Evolutionary conservation across 1,140 invertebrate species (phyloP).

Genomic region (Anastrepha ludens): DNA sequence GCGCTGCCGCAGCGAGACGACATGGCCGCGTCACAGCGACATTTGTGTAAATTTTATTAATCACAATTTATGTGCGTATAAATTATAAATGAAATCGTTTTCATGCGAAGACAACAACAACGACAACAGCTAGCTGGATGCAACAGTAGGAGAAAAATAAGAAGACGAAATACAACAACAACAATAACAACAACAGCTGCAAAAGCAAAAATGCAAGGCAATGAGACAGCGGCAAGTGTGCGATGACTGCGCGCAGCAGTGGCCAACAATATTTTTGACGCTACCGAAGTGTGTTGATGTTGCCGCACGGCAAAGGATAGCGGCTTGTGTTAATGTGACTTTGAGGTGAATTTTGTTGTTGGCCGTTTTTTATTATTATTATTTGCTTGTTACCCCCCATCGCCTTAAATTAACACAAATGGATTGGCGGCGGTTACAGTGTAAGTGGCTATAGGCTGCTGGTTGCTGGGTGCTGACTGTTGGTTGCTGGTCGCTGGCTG

Average conservation of each 20-base stretch:
- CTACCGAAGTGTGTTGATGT: conserved; percentile 39
- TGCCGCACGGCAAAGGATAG: neutral
- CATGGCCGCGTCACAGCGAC: conserved; percentile 33
- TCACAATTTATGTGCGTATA: conserved; percentile 58
- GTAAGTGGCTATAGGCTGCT: neutral
- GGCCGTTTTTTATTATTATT: neutral
- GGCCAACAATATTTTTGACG: conserved; percentile 43
- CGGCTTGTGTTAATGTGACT: conserved; percentile 9
- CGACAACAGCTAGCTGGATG: neutral
- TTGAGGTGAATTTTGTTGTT: conserved; percentile 16
- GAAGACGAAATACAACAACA: neutral
- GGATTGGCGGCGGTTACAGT: conserved; percentile 1
- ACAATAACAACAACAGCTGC: neutral
- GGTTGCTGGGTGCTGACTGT: neutral
- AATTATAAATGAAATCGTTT: conserved; percentile 53
- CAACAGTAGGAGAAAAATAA: neutral
- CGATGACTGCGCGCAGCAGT: conserved; percentile 42
- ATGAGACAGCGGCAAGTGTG: neutral
- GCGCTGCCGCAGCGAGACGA: neutral
- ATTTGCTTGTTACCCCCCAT: conserved; percentile 54
- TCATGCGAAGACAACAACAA: conserved; percentile 19
- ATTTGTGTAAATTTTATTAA: conserved; percentile 59
- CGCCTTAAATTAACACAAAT: conserved; percentile 58
- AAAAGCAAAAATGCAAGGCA: conserved; percentile 2
- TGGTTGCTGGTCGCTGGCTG: neutral